These are phyloP conservation scores for Mythimna ferrago DNA, from an alignment of 2,888 invertebrate species.

Conservation along the genomic window DNA sequence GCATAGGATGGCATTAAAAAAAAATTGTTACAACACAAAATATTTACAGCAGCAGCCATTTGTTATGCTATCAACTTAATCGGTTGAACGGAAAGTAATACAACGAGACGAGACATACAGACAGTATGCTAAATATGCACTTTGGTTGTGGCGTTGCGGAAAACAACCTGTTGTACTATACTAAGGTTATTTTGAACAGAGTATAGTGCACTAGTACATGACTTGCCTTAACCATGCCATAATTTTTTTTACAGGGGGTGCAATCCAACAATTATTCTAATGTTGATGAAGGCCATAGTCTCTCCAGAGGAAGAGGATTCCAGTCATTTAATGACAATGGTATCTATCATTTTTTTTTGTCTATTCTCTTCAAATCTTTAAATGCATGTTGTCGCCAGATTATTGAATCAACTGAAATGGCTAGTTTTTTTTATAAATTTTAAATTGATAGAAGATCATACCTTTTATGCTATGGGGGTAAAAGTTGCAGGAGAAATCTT, in stretches of 20 bases:
- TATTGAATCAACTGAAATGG: neutral
- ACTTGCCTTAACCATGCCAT: neutral
- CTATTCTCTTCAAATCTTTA: neutral
- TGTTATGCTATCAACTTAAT: no score
- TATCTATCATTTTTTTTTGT: slow-evolving; percentile 52
- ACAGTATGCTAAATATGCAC: no score
- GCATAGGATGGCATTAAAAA: no score
- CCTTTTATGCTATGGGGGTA: neutral
- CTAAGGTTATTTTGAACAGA: no score
- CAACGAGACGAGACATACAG: no score
- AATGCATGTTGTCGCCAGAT: neutral
- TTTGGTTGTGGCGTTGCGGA: no score
- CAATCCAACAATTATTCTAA: slow-evolving; percentile 70
- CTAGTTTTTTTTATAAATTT: neutral
- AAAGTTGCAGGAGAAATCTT: neutral
- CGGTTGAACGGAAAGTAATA: no score
- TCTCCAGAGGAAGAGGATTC: slow-evolving; percentile 89
- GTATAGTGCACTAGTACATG: neutral
- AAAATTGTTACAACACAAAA: no score
- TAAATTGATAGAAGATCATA: neutral
- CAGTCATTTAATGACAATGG: slow-evolving; percentile 82
- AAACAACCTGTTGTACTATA: no score
- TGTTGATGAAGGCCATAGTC: slow-evolving; percentile 88
- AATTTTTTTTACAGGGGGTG: slow-evolving; percentile 66
- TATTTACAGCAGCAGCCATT: no score